Conservation (phyloP, 2,888 invertebrate species). For the Tetrapedia diversipes region DNA sequence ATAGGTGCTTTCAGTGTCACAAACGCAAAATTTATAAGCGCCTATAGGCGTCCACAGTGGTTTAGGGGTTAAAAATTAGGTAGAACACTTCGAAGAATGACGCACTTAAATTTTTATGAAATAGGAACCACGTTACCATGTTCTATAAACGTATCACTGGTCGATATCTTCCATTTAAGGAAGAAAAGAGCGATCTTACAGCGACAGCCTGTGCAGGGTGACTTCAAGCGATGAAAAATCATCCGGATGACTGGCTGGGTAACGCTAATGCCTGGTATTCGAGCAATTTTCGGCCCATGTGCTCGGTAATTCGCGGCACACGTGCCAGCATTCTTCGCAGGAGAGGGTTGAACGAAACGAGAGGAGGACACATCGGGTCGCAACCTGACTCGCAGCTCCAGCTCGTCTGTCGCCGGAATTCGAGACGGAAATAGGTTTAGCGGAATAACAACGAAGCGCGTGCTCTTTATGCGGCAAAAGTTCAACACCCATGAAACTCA, state of each 20-base stretch:
- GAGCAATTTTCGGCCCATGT: slow-evolving; percentile 1
- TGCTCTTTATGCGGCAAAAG: slow-evolving; percentile 9
- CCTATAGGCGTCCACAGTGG: too few relatives aligned
- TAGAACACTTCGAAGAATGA: too few relatives aligned
- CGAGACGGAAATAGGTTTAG: slow-evolving; percentile 19
- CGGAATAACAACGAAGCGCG: slow-evolving; percentile 9
- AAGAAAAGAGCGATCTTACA: not conserved
- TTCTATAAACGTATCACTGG: too few relatives aligned
- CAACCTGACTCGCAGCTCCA: slow-evolving; percentile 21
- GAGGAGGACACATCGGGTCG: not conserved
- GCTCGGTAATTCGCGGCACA: slow-evolving; percentile 21
- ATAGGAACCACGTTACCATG: too few relatives aligned
- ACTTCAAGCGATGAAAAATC: not conserved
- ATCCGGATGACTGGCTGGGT: not conserved
- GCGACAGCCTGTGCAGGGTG: not conserved
- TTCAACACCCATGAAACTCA: not conserved
- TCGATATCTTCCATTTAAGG: too few relatives aligned
- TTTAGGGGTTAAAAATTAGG: too few relatives aligned
- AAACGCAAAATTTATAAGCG: too few relatives aligned
- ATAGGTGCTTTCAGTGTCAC: too few relatives aligned
- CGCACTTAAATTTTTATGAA: too few relatives aligned
- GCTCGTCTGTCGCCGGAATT: slow-evolving; percentile 30
- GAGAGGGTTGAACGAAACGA: not conserved
- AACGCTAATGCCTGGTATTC: slow-evolving; percentile 7
- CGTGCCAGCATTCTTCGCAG: slow-evolving; percentile 8